Conservation (phyloP, 2,797 vertebrate genomes). For the Oreochromis grahami region DNA sequence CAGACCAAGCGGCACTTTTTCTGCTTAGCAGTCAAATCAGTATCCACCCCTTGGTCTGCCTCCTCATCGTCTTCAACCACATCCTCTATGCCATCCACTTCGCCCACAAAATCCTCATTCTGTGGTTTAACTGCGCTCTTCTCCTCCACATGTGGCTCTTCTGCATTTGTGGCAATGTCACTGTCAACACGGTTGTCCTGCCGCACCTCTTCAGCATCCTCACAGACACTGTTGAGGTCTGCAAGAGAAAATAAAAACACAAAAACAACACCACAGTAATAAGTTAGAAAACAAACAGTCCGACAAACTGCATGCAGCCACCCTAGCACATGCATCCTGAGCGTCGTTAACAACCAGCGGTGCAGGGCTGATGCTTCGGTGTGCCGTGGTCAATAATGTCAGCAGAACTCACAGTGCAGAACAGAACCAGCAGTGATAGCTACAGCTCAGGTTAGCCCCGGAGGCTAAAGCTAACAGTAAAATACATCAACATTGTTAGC, state of each 20-base stretch:
- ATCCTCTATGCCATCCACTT: not conserved
- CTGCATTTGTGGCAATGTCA: not conserved
- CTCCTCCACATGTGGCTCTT: not conserved
- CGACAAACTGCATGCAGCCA: not conserved
- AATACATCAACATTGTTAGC: conserved; percentile 47
- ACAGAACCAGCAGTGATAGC: not conserved
- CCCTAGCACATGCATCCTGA: not conserved
- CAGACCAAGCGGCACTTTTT: conserved; percentile 68
- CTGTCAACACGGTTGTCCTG: not conserved
- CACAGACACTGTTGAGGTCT: conserved; percentile 20
- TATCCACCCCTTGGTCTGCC: not conserved
- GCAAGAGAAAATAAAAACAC: not conserved
- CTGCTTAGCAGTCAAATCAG: conserved; percentile 21
- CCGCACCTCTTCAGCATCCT: conserved; percentile 4
- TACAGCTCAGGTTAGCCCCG: conserved; percentile 21
- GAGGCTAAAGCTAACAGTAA: conserved; percentile 47
- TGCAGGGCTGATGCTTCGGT: not conserved
- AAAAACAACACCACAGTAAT: not conserved
- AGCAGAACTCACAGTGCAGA: not conserved
- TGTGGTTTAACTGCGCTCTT: not conserved
- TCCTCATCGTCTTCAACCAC: not conserved
- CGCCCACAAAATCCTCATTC: not conserved
- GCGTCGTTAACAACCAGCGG: not conserved
- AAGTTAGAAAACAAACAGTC: not conserved
- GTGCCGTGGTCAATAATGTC: not conserved